Percentiles rank a stretch among this genome's conserved stretches.
Evolutionary conservation across 92 coral and sea anemone genomes (phyloP).

Genomic region (Muricea muricata): DNA sequence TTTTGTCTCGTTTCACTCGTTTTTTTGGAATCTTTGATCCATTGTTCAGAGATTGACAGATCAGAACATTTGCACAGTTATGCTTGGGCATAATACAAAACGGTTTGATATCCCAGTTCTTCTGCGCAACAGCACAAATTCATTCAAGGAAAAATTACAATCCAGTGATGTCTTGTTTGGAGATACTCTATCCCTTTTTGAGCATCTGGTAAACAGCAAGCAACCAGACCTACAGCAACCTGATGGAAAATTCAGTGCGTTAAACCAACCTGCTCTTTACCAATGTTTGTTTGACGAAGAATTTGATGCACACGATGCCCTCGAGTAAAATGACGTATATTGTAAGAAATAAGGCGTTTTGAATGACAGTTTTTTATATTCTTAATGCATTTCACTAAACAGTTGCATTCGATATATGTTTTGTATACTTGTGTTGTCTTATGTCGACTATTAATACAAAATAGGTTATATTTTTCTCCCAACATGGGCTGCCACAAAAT

Average conservation of each 20-base stretch:
- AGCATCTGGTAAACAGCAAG: neutral
- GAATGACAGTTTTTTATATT: too few species aligned
- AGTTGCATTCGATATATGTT: too few species aligned
- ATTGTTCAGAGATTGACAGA: neutral
- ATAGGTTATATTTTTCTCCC: too few species aligned
- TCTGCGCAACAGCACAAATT: neutral
- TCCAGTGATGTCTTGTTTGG: neutral
- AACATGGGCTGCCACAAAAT: too few species aligned
- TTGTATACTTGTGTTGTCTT: too few species aligned
- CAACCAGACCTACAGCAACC: neutral
- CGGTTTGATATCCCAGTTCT: constrained; percentile 27
- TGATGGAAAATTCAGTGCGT: neutral
- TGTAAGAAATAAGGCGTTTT: too few species aligned
- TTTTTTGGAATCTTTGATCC: too few species aligned
- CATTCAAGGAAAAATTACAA: neutral
- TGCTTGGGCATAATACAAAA: constrained; percentile 31
- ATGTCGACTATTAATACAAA: too few species aligned
- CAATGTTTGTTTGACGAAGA: neutral
- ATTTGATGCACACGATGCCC: neutral
- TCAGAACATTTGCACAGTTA: constrained; percentile 8
- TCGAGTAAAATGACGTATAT: too few species aligned
- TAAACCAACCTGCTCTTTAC: neutral
- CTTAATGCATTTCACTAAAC: too few species aligned
- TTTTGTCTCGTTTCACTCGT: neutral
- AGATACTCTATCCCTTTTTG: neutral